Evolutionary conservation across 1,140 invertebrate species (phyloP), one percentile per base, ranked within the genome.

Genomic region (Listronotus oregonensis): DNA sequence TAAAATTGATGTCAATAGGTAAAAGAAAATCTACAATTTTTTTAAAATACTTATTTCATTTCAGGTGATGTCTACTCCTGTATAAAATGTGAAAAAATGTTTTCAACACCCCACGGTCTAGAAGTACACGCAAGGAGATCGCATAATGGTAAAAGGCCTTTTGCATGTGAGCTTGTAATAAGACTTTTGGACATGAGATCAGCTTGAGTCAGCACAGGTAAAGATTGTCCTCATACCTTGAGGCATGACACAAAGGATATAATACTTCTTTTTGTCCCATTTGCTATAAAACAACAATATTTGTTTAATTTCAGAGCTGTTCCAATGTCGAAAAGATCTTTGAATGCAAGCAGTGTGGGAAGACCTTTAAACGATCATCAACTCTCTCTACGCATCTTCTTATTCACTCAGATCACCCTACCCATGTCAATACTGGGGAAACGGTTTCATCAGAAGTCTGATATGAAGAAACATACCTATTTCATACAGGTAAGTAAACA

Each of bases 381-480:
- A 99, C 97, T 0, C 83, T 99, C 27, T 97, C 95, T 61, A 99
- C 97, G 11, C 97, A 99, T 82, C 87, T 99, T 47, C 89, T 99
- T 56, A 99, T 99, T 73, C 97, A 99, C 83, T 97, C 94, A 59
- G 96, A 99, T 82, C 97, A 37, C 94, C 94, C 15, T 97, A 97
- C 79, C 94, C 95, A 4, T 98, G 95, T 79, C 93, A 94, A 79
- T 97, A 94, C 80, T 96, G 97, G 80, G 96, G 96, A 99, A 99
- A 81, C 82, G 96, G 66, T 99, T 99, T 83, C 97, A 99, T 79
- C 97, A 99, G 81, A 99, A 99, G 81, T 97, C 94, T 27, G 97
- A 99, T 81, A 99, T 99, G 97, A 99, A 99, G 84, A 99, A 99
- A 77, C 97, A 99, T 83, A 99, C 96, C 7, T 98, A 98, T 79